phyloP scores from a whole-genome alignment of 2,888 invertebrate genomes.

The Athalia cordata region DNA sequence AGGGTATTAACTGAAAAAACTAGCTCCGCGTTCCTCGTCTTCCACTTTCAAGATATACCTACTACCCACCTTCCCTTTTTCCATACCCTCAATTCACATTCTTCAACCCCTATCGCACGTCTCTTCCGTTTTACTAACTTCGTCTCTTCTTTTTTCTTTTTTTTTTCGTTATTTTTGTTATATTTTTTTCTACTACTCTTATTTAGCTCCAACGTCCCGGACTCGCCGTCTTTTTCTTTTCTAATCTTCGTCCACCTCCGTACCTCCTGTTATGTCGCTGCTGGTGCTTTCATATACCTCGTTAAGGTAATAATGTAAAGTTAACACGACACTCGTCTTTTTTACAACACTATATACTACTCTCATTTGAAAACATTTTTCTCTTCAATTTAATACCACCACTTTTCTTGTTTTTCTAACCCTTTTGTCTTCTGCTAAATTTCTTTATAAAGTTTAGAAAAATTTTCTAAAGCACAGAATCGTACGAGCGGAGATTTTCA shows the following conservation, averaged over 20 bases:
- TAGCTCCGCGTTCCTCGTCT: background rate
- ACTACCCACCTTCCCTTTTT: too few relatives aligned
- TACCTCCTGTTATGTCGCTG: too few relatives aligned
- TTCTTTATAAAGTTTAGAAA: too few relatives aligned
- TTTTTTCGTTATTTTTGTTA: background rate
- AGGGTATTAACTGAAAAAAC: constrained; percentile 23
- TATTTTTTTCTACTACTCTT: background rate
- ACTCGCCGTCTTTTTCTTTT: too few relatives aligned
- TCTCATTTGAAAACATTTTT: background rate
- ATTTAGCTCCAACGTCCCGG: background rate
- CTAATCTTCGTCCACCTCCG: too few relatives aligned
- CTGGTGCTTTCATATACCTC: background rate
- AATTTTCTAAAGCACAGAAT: too few relatives aligned
- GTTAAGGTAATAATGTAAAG: constrained; percentile 29
- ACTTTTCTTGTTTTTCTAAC: background rate
- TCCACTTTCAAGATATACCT: background rate
- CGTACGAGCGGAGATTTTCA: too few relatives aligned
- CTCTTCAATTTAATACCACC: background rate
- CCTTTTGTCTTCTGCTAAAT: too few relatives aligned
- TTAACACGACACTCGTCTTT: constrained; percentile 16
- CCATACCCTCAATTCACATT: too few relatives aligned
- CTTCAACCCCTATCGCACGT: too few relatives aligned
- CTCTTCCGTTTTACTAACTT: too few relatives aligned
- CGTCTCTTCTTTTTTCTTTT: too few relatives aligned
- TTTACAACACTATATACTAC: background rate